Evolutionary conservation across 2,113 vertebrate genomes (phyloP), one percentile per base, ranked within the genome.

Genomic region (Nothocercus nigrocapillus): DNA sequence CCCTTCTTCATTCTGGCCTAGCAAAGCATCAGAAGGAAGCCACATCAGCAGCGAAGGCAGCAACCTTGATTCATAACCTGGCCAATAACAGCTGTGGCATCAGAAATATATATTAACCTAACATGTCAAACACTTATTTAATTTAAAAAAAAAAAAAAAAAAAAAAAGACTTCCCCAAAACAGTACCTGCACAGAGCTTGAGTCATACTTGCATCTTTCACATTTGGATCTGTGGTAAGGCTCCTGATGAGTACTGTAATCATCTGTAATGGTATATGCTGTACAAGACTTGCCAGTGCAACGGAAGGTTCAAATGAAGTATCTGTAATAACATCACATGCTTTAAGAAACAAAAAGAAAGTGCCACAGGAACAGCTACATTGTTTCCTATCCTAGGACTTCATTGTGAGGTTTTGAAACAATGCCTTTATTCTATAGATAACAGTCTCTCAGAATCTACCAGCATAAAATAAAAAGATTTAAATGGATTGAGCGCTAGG

Each of bases 261-360:
- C 99, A 99, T 99, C 97, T 99, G 99, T 49, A 99, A 97, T 22
- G 99, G 99, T 96, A 99, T 99, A 96, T 99, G 98, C 97, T 99
- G 99, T 83, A 99, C 99, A 61, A 99, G 98, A 92, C 99, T 99
- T 92, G 99, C 99, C 88, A 99, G 96, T 22, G 99, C 98, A 91
- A 99, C 99, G n/a, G 99, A 99, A 53, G 99, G 99, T 84, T 99
- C 99, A 19, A 98, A 99, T 3, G 99, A 98, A 38, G 98, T 97
- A 93, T 99, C 99, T 99, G 88, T 11, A 68, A 92, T 0, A 93
- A 95, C 11, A 70, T 7, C 25, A 61, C 74, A 93, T 1, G 19
- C 21, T 0, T 6, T 87, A 75, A 94, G 34, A 32, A 70, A 64
- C 11, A 47, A 80, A 49, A 66, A 53, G 16, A 74, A 74, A 85